These are phyloP conservation scores for Lordiphosa andalusiaca DNA, from an alignment of 2,888 invertebrate genomes.

Conservation along the genomic window DNA sequence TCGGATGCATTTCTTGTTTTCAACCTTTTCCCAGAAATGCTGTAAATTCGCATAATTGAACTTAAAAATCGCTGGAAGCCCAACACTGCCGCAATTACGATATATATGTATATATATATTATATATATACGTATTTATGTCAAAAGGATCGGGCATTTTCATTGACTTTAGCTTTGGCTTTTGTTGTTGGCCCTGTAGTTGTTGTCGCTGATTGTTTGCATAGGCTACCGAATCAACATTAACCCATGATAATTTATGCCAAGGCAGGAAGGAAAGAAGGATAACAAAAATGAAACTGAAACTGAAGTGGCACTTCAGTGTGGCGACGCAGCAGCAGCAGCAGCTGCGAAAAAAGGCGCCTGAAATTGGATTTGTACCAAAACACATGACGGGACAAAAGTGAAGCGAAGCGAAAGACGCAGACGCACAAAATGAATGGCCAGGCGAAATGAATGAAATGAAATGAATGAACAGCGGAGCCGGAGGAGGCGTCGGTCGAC, in stretches of 20 bases:
- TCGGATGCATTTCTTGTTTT: no score
- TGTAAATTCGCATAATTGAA: no score
- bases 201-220: conserved; percentile 2
- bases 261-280: not conserved
- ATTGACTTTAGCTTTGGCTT: not conserved
- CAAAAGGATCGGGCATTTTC: no score
- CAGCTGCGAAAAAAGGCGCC: conserved; percentile 21
- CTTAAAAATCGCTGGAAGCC: no score
- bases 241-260: conserved; percentile 7
- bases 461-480: conserved; percentile 39
- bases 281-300: conserved; percentile 7
- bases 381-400: conserved; percentile 34
- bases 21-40: no score
- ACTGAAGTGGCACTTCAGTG: conserved; percentile 6
- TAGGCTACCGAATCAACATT: conserved; percentile 1
- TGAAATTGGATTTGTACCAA: conserved; percentile 55
- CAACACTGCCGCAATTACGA: no score
- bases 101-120: no score
- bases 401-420: conserved; percentile 14
- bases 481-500: not conserved
- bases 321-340: not conserved
- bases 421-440: conserved; percentile 24
- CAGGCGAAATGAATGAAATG: conserved; percentile 35
- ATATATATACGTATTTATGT: no score
- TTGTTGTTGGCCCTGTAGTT: not conserved